A percentile compares a stretch with the other conserved stretches of the same genome.
phyloP scores from a whole-genome alignment of 2,113 vertebrate species.

The Engraulis encrasicolus region DNA sequence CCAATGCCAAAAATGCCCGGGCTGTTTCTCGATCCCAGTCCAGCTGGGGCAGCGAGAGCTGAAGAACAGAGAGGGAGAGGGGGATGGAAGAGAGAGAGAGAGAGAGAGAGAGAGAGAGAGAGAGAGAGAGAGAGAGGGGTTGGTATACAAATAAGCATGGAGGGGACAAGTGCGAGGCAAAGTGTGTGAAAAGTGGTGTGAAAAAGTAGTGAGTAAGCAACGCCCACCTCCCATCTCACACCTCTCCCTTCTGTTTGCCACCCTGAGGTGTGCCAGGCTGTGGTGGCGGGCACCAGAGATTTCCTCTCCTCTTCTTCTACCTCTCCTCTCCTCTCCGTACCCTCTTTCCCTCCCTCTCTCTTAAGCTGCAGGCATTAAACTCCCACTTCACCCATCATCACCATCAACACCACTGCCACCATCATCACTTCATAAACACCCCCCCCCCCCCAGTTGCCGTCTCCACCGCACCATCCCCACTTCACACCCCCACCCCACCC shows the following conservation, averaged over 20 bases:
- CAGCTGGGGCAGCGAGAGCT: too few relatives aligned
- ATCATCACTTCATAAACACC: neutral
- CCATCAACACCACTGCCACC: neutral
- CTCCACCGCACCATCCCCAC: too few relatives aligned
- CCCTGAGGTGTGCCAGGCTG: neutral
- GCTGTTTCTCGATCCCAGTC: too few relatives aligned
- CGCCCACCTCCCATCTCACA: neutral
- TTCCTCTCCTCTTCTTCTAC: neutral
- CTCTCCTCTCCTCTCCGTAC: constrained; percentile 25
- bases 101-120: neutral
- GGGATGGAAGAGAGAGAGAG: neutral
- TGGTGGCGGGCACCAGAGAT: neutral
- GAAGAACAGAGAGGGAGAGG: neutral
- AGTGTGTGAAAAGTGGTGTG: neutral
- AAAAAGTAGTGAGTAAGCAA: neutral
- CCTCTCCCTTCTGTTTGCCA: neutral
- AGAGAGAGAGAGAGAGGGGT: neutral
- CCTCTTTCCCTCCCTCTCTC: neutral
- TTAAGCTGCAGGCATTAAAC: neutral
- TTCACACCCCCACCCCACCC: constrained; percentile 1
- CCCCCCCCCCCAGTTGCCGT: neutral
- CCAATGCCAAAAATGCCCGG: too few relatives aligned
- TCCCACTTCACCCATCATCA: neutral
- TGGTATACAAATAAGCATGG: too few relatives aligned
- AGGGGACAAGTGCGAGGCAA: neutral